Evolutionary conservation across 2,113 vertebrate genomes (phyloP).

Genomic region (Paramormyrops kingsleyae): DNA sequence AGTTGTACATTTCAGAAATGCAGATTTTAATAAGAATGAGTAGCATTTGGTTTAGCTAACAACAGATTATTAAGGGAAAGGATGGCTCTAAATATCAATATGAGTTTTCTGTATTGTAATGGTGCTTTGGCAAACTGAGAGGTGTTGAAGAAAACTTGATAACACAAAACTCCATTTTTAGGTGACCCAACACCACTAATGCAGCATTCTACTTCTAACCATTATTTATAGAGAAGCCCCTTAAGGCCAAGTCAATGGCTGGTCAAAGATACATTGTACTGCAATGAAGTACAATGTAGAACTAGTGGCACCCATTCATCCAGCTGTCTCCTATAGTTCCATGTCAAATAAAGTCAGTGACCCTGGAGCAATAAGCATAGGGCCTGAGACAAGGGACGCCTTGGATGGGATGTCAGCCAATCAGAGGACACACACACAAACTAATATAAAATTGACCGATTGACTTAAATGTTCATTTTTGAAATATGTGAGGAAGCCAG

Average conservation of each 20-base stretch:
- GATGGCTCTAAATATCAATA: background rate
- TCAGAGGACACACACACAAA: background rate
- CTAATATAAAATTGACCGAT: background rate
- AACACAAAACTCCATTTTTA: background rate
- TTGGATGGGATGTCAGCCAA: background rate
- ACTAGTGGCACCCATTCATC: background rate
- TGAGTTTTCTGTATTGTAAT: background rate
- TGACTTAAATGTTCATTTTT: background rate
- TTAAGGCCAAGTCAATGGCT: background rate
- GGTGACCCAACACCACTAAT: background rate
- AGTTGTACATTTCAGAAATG: background rate
- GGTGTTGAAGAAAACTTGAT: background rate
- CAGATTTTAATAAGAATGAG: background rate
- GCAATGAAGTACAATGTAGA: background rate
- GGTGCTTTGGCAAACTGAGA: background rate
- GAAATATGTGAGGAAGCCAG: background rate
- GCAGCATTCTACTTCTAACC: background rate
- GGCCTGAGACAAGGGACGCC: background rate
- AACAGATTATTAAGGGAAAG: background rate
- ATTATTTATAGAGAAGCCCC: background rate
- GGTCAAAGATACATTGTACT: background rate
- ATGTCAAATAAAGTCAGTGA: background rate
- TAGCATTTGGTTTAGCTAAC: background rate
- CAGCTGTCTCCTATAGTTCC: background rate
- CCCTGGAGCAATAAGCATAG: background rate